Base-by-base conservation (phyloP, 2,888 invertebrate species). In the Ischnura elegans region DNA sequence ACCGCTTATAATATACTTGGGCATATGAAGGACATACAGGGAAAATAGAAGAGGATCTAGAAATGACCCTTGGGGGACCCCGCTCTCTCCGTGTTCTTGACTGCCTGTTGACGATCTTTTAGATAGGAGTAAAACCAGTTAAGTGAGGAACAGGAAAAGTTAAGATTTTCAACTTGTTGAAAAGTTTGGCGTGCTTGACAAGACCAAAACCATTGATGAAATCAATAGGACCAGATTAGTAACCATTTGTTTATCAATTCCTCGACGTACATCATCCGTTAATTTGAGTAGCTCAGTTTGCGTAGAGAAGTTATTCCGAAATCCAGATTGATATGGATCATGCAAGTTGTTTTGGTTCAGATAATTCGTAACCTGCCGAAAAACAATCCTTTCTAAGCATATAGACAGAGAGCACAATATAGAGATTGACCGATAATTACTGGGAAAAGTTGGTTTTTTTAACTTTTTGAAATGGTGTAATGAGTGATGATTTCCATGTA, bases 321-420 rank as follows among this genome's bases (percentile, higher is more conserved):
- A 55, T 55, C 55, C 55, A 55, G 55, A 55, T 55, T 55, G 55
- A 55, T 55, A 55, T 55, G 55, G 55, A 55, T 55, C 55, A 55
- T 55, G 4, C 6, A 55, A 55, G 55, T 55, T 55, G 19, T 55
- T 55, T 55, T 55, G 55, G 21, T 55, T 55, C 55, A 55, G 55
- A 55, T 55, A 55, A 55, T 55, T 55, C 55, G 55, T 55, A 55
- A 55, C 55, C 55, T 55, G 55, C 55, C 21, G 55, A 55, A 55
- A 55, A 55, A 55, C 21, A 6, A 55, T 55, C 55, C 55, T 55
- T 55, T 55, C 47, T 47, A 47, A 47, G 47, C 47, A 47, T 47
- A 10, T 47, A 47, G 47, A 47, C 6, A n/a, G n/a, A 55, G 55
- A 55, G 55, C 13, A 21, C 55, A 55, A 55, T n/a, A 55, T 55